Percentiles rank a stretch among this genome's conserved stretches.
Evolutionary conservation across 2,888 invertebrate species (phyloP).

Genomic region (Ganaspis brasiliensis): DNA sequence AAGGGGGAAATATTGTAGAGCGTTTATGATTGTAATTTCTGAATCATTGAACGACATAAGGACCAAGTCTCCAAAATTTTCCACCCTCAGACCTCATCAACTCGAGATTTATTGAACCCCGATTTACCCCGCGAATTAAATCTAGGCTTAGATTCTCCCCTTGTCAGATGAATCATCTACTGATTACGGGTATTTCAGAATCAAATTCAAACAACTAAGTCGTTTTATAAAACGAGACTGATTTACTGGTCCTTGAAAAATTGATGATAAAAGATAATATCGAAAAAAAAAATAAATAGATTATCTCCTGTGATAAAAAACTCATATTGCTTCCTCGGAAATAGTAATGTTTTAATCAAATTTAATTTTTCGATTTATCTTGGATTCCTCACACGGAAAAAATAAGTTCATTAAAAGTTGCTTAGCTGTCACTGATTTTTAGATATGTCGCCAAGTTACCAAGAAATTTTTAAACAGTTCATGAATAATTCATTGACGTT

Average conservation of each 20-base stretch:
- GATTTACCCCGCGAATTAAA: constrained; percentile 22
- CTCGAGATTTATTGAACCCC: constrained; percentile 30
- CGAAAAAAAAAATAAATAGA: too few relatives aligned
- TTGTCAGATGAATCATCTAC: constrained; percentile 5
- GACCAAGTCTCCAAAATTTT: constrained; percentile 1
- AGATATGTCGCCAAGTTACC: too few relatives aligned
- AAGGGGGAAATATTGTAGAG: constrained; percentile 12
- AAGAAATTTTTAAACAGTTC: too few relatives aligned
- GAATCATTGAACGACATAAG: constrained; percentile 20
- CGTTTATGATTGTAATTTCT: constrained; percentile 38
- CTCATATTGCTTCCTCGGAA: too few relatives aligned
- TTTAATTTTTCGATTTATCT: too few relatives aligned
- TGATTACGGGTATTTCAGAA: constrained; percentile 23
- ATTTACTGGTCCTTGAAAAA: background rate
- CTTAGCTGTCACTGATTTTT: too few relatives aligned
- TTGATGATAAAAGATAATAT: too few relatives aligned
- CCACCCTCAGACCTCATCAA: constrained; percentile 2
- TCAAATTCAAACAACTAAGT: background rate
- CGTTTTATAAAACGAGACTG: background rate
- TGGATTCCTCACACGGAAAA: too few relatives aligned
- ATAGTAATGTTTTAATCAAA: too few relatives aligned
- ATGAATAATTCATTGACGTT: too few relatives aligned
- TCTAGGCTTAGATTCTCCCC: constrained; percentile 19
- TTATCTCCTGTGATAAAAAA: too few relatives aligned
- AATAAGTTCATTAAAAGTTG: too few relatives aligned